A percentile compares a stretch with the other conserved stretches of the same genome.
phyloP scores from a whole-genome alignment of 2,113 vertebrate species.

The Panthera uncia region DNA sequence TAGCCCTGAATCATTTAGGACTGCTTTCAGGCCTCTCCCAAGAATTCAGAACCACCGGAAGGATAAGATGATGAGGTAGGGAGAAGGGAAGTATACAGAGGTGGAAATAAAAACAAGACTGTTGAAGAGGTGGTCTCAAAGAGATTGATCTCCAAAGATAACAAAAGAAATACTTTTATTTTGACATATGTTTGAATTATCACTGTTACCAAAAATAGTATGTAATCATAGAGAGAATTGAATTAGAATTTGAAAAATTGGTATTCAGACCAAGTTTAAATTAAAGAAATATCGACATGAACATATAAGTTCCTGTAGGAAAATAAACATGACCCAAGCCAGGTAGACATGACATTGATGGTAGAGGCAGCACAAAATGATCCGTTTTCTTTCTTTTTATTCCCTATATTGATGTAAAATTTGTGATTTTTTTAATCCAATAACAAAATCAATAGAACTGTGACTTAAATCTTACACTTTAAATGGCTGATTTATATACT shows the following conservation, averaged over 20 bases:
- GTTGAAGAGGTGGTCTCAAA: background rate
- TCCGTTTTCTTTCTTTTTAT: background rate
- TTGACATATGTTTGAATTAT: background rate
- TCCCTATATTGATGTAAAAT: background rate
- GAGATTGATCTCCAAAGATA: background rate
- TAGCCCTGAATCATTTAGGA: background rate
- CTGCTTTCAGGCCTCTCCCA: background rate
- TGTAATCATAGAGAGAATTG: background rate
- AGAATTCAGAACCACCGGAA: background rate
- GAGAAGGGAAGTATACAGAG: background rate
- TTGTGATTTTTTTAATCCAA: background rate
- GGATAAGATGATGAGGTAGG: background rate
- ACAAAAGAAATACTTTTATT: background rate
- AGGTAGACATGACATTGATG: background rate
- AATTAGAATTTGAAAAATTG: slow-evolving; percentile 30
- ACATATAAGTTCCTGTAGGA: background rate
- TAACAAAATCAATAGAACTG: slow-evolving; percentile 36
- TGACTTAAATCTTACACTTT: background rate
- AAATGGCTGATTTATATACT: background rate
- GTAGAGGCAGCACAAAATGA: background rate
- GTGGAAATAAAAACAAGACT: background rate
- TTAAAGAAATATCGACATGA: background rate
- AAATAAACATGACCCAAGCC: background rate
- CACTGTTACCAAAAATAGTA: background rate
- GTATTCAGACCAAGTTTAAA: slow-evolving; percentile 9